Percentiles rank a stretch among this genome's conserved stretches.
These are phyloP conservation scores for Camponotus pennsylvanicus DNA, from an alignment of 1,140 invertebrate genomes.

Conservation along the genomic window DNA sequence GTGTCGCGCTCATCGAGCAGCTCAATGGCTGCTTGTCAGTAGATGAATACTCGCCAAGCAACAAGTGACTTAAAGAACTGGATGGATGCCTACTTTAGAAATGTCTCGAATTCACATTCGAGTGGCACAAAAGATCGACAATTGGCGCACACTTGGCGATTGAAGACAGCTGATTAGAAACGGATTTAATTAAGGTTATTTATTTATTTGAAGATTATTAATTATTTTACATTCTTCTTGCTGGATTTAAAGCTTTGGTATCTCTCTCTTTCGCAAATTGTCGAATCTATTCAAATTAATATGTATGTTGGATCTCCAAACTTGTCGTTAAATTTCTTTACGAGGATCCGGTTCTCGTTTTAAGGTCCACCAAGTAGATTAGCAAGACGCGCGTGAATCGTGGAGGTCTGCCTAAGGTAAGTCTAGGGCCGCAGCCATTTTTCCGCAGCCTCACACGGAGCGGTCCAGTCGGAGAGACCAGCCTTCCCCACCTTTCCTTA, in stretches of 20 bases:
- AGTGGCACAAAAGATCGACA: not conserved
- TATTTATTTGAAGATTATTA: not conserved
- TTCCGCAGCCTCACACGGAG: slow-evolving; percentile 72
- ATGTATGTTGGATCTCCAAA: not conserved
- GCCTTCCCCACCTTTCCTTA: slow-evolving; percentile 50
- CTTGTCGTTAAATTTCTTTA: slow-evolving; percentile 10
- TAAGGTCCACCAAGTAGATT: slow-evolving; percentile 26
- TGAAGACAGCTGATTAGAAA: not conserved
- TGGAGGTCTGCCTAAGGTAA: slow-evolving; percentile 73
- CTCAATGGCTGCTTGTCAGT: slow-evolving; percentile 43
- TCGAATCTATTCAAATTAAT: not conserved
- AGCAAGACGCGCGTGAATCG: slow-evolving; percentile 34
- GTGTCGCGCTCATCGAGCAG: slow-evolving; percentile 56
- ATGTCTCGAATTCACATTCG: not conserved
- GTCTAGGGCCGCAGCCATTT: slow-evolving; percentile 77
- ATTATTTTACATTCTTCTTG: not conserved
- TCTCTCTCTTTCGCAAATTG: not conserved
- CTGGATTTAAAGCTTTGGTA: not conserved
- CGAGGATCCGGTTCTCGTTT: not conserved
- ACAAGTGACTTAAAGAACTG: slow-evolving; percentile 49
- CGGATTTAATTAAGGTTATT: not conserved
- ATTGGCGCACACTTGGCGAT: not conserved
- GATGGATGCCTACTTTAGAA: slow-evolving; percentile 13
- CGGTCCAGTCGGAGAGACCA: slow-evolving; percentile 75
- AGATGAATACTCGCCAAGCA: slow-evolving; percentile 44